These are phyloP conservation scores for Diachasma alloeum DNA, from an alignment of 1,140 invertebrate species.

Conservation along the genomic window DNA sequence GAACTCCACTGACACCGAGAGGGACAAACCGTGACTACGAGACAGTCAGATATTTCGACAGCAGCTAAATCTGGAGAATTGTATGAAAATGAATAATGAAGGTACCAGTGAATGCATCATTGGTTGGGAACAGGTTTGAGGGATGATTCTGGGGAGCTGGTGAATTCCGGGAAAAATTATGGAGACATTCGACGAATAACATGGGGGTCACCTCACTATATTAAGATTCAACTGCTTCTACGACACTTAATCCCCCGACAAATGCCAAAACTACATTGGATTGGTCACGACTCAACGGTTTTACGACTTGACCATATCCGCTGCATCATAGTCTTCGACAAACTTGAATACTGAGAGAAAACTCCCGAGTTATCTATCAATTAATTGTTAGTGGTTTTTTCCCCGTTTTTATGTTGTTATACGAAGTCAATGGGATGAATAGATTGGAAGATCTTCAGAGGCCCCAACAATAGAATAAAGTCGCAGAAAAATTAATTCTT, in stretches of 20 bases:
- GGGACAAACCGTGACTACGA: constrained; percentile 1
- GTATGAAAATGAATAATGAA: background rate
- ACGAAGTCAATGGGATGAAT: too few relatives aligned
- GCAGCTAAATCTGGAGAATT: background rate
- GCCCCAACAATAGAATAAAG: too few relatives aligned
- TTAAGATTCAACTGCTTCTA: background rate
- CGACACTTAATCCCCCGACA: background rate
- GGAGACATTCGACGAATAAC: background rate
- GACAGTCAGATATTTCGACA: background rate
- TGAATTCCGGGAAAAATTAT: background rate
- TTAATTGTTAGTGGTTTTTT: too few relatives aligned
- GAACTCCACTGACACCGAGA: constrained; percentile 63
- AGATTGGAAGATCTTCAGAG: too few relatives aligned
- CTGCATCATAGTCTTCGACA: background rate
- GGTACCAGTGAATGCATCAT: too few relatives aligned
- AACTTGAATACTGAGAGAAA: background rate
- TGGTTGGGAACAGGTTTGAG: background rate
- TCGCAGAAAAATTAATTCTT: too few relatives aligned
- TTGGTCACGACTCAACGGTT: background rate
- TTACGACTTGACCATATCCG: constrained; percentile 2
- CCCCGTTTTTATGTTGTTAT: too few relatives aligned
- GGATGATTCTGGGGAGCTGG: background rate
- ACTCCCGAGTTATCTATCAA: too few relatives aligned
- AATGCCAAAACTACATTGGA: background rate
- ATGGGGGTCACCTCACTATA: background rate